Evolutionary conservation across 2,888 invertebrate species (phyloP), one percentile per base, ranked within the genome.

Genomic region (Dendrolimus pini): DNA sequence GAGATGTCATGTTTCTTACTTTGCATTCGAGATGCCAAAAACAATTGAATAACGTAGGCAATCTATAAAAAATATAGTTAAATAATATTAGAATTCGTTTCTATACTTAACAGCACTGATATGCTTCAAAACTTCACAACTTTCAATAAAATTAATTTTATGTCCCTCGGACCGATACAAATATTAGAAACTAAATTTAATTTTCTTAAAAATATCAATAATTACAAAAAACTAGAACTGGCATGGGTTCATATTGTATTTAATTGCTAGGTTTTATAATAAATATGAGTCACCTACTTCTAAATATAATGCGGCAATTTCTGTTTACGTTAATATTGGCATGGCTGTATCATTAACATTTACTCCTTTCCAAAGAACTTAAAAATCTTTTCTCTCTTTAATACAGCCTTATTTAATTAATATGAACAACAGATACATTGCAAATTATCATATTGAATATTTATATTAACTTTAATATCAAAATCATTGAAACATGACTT

Each of bases 91-190:
- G 67, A 47, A 47, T 47, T 47, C 47, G 12, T 69, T 74, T 69
- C 66, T 74, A 65, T 70, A 67, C 74, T 75, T 77, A 75, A 79
- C 60, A 74, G 80, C 78, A 74, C 67, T 85, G 84, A 85, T 85
- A 85, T 85, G 85, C 81, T 70, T 82, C 72, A 72, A 78, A 78
- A 78, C 69, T 67, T 85, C 83, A 85, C 83, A 85, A 85, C 84
- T 72, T 78, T 66, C 64, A 75, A 77, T 78, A 68, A 82, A 82
- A 81, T 71, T 61, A 78, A 79, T 77, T 80, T 79, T 73, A 64
- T 69, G 77, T 79, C 82, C 61, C 64, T 61, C 62, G 72, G 82
- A 80, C 80, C 30, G 52, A 57, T 55, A 56, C 58, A 59, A 60
- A 62, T 66, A 62, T 62, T 58, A 63, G 55, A 62, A 62, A 52